A percentile compares a stretch with the other conserved stretches of the same genome.
These are phyloP conservation scores for Anguilla marmorata DNA, from an alignment of 2,797 vertebrate species.

Conservation along the genomic window DNA sequence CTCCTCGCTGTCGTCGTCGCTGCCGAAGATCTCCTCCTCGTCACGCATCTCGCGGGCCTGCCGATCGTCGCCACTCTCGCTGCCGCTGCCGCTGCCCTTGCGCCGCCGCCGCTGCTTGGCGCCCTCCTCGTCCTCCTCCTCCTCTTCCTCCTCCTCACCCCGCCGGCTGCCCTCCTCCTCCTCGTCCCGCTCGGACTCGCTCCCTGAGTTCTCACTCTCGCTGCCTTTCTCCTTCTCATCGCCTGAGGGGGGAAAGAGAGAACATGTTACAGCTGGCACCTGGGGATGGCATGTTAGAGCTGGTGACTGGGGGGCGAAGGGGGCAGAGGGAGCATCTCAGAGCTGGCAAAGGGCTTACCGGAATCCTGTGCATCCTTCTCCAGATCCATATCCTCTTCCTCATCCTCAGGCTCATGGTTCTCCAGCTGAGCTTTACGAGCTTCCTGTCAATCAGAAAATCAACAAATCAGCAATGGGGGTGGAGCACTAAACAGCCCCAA, in stretches of 20 bases:
- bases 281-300: background rate
- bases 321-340: background rate
- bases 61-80: constrained; percentile 76
- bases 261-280: background rate
- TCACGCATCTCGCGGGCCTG: constrained; percentile 79
- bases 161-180: constrained; percentile 71
- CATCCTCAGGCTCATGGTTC: constrained; percentile 95
- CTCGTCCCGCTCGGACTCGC: constrained; percentile 72
- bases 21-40: constrained; percentile 89
- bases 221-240: constrained; percentile 85
- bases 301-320: background rate
- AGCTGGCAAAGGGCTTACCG: constrained; percentile 65
- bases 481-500: background rate
- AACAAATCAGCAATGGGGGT: background rate
- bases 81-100: constrained; percentile 60
- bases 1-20: constrained; percentile 82
- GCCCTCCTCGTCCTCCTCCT: constrained; percentile 54
- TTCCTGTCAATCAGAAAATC: constrained; percentile 67
- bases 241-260: constrained; percentile 57
- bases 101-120: constrained; percentile 44
- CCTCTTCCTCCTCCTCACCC: constrained; percentile 58
- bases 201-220: constrained; percentile 81
- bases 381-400: constrained; percentile 86
- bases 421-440: constrained; percentile 92
- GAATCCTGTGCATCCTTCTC: constrained; percentile 80